Evolutionary conservation across 2,888 invertebrate genomes (phyloP).

Genomic region (Dione vanillae): DNA sequence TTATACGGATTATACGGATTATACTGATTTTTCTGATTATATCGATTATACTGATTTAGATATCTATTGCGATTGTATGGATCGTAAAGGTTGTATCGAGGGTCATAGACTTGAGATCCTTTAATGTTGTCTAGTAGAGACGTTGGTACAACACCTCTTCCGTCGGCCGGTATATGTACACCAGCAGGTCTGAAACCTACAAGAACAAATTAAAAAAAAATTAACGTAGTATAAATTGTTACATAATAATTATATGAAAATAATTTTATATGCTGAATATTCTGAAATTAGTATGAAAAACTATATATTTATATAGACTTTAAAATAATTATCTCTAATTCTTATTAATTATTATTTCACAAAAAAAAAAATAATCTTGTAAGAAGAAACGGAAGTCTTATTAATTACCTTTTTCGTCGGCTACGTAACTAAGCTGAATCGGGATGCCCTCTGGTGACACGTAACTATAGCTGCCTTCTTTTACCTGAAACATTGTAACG

Average conservation of each 20-base stretch:
- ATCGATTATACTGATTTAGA: conserved; percentile 55
- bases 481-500: conserved; percentile 77
- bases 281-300: no score
- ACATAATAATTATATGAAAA: not conserved
- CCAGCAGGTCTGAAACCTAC: conserved; percentile 86
- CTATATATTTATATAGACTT: no score
- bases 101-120: conserved; percentile 45
- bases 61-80: conserved; percentile 50
- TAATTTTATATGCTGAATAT: no score
- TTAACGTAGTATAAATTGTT: not conserved
- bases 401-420: conserved; percentile 88
- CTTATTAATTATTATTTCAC: not conserved
- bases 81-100: conserved; percentile 60
- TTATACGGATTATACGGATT: conserved; percentile 56
- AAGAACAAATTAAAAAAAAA: conserved; percentile 27
- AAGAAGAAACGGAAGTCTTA: not conserved
- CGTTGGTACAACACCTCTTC: conserved; percentile 73
- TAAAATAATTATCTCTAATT: no score
- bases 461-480: conserved; percentile 90
- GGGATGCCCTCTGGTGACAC: conserved; percentile 89
- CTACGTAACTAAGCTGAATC: conserved; percentile 88
- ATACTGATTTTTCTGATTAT: conserved; percentile 49
- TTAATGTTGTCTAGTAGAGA: conserved; percentile 38
- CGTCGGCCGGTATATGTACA: conserved; percentile 86
- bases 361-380: not conserved